Base-by-base conservation (phyloP, 92 coral and sea anemone species). In the Paramuricea clavata region DNA sequence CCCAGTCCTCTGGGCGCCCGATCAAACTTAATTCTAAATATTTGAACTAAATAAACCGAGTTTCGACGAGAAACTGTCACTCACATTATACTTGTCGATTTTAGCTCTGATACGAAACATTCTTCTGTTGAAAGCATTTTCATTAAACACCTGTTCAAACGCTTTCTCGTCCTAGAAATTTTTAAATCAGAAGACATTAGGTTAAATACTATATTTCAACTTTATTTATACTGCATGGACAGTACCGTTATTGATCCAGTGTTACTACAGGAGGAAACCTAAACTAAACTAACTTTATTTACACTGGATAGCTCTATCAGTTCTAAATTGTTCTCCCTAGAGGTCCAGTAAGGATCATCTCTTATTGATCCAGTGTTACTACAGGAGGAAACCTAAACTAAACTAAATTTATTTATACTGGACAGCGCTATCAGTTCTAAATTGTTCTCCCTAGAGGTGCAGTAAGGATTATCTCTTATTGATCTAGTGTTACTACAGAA, bases 31-130 rank as follows among this genome's bases (percentile, higher is more conserved):
- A n/a, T n/a, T n/a, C n/a, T n/a, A n/a, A n/a, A n/a, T 26, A 21
- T 16, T 32, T 16, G 15, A 19, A n/a, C 30, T 26, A 16, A 64
- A 22, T 64, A 28, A 22, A 34, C 28, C 26, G 11, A 16, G 71
- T 64, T 13, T 64, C 8, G n/a, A n/a, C 23, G 4, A 4, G 43
- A 27, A 33, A 36, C 23, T 27, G 13, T 49, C 22, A 57, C 97
- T 89, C 88, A 94, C 99, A 86, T 94, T 96, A 86, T 96, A 94
- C 0, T 93, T 93, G 42, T 96, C 99, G 94, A 96, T 92, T 79
- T 94, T 94, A 6, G 98, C 98, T 36, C 98, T 75, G 74, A 94
- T 68, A 88, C 85, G 93, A 93, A 96, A 96, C 30, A 43, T 90
- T 82, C 85, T 89, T n/a, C 88, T 90, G 69, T 79, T 91, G 86